These are phyloP conservation scores for Volucella inflata DNA, from an alignment of 2,888 invertebrate species.

Conservation along the genomic window DNA sequence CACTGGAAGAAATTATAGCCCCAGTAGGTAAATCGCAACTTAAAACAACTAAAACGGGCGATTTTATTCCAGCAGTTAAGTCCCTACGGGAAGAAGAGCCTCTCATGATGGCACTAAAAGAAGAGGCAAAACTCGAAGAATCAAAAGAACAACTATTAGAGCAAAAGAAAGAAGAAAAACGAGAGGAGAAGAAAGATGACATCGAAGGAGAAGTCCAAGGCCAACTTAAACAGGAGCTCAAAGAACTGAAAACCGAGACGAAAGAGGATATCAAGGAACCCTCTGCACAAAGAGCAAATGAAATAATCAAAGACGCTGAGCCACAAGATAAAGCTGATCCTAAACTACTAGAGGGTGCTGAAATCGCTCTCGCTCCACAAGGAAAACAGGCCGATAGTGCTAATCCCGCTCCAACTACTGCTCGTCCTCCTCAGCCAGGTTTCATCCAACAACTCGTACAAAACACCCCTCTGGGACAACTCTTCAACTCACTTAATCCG, in stretches of 20 bases:
- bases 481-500: slow-evolving; percentile 76
- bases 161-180: slow-evolving; percentile 38
- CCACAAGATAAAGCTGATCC: neutral
- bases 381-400: slow-evolving; percentile 62
- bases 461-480: slow-evolving; percentile 81
- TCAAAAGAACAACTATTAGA: slow-evolving; percentile 22
- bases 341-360: slow-evolving; percentile 1
- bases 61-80: slow-evolving; percentile 11
- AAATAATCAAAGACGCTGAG: neutral
- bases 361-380: slow-evolving; percentile 48
- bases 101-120: slow-evolving; percentile 14
- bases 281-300: too few relatives aligned
- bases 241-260: slow-evolving; percentile 28
- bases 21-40: slow-evolving; percentile 19
- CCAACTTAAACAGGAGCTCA: slow-evolving; percentile 44
- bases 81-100: slow-evolving; percentile 29
- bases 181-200: slow-evolving; percentile 39
- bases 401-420: slow-evolving; percentile 61
- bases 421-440: slow-evolving; percentile 64
- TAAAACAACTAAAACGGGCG: too few relatives aligned
- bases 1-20: slow-evolving; percentile 34
- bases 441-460: slow-evolving; percentile 69
- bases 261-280: neutral
- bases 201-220: slow-evolving; percentile 46
- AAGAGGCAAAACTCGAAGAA: slow-evolving; percentile 27